A percentile compares a stretch with the other conserved stretches of the same genome.
These are phyloP conservation scores for Eulimnadia texana DNA, from an alignment of 1,140 invertebrate species.

Conservation along the genomic window DNA sequence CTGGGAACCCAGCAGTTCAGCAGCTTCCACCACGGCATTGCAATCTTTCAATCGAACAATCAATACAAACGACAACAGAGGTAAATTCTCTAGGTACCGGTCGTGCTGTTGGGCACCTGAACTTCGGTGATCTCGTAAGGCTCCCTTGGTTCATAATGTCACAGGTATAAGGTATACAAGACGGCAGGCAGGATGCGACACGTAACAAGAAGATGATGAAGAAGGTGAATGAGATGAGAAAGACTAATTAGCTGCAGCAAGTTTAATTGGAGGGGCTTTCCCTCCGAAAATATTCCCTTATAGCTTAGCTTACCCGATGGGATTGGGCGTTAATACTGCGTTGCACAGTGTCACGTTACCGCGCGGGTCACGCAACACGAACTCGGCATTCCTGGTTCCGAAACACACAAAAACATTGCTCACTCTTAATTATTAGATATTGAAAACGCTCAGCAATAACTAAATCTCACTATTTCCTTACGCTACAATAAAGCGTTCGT, in stretches of 20 bases:
- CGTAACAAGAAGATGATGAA: too few species aligned
- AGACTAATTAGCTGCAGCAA: too few species aligned
- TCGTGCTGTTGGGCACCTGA: not conserved
- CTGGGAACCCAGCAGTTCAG: not conserved
- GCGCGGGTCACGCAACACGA: not conserved
- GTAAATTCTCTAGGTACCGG: not conserved
- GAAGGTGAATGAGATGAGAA: too few species aligned
- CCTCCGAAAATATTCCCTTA: too few species aligned
- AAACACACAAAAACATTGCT: not conserved
- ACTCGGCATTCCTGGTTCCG: not conserved
- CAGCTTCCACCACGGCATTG: not conserved
- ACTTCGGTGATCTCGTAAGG: not conserved
- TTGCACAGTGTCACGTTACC: not conserved
- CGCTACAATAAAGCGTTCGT: too few species aligned
- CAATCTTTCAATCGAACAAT: not conserved
- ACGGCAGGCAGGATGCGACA: too few species aligned
- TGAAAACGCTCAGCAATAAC: too few species aligned
- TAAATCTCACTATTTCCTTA: too few species aligned
- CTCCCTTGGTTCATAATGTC: too few species aligned
- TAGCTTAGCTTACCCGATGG: conserved; percentile 7
- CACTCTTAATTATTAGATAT: too few species aligned
- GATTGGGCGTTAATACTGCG: not conserved
- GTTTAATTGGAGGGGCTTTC: too few species aligned
- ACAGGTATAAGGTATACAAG: too few species aligned
- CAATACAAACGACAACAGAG: not conserved